Evolutionary conservation across 2,888 invertebrate genomes (phyloP).

Genomic region (Spilosoma lubricipeda): DNA sequence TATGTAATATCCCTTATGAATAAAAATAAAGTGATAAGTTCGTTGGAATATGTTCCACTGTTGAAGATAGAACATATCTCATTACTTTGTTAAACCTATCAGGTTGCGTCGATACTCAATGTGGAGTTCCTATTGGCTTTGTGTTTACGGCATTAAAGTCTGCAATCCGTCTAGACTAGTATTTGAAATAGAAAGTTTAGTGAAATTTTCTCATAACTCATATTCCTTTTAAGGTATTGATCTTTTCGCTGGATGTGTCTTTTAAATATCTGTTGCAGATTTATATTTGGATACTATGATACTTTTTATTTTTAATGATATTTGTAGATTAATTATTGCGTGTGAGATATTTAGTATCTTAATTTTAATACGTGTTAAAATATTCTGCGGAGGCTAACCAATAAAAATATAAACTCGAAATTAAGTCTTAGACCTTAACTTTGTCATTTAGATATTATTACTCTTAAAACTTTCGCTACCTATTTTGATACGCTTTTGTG

Average conservation of each 20-base stretch:
- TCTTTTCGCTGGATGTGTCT: conserved; percentile 19
- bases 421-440: background rate
- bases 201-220: conserved; percentile 35
- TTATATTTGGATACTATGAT: background rate
- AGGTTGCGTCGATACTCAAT: conserved; percentile 55
- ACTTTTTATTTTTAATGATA: background rate
- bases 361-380: background rate
- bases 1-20: too few relatives aligned
- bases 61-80: conserved; percentile 24
- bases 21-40: background rate
- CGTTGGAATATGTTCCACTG: conserved; percentile 13
- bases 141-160: conserved; percentile 62
- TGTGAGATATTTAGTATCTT: too few relatives aligned
- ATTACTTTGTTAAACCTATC: conserved; percentile 59
- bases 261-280: background rate
- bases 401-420: background rate
- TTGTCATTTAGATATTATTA: background rate
- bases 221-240: conserved; percentile 21
- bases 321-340: background rate
- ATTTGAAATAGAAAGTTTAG: conserved; percentile 48
- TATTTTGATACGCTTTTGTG: background rate
- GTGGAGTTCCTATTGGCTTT: conserved; percentile 45
- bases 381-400: background rate
- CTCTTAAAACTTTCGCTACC: background rate
- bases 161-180: conserved; percentile 66